Evolutionary conservation across 2,113 vertebrate species (phyloP).

Genomic region (Pterocles orientalis): DNA sequence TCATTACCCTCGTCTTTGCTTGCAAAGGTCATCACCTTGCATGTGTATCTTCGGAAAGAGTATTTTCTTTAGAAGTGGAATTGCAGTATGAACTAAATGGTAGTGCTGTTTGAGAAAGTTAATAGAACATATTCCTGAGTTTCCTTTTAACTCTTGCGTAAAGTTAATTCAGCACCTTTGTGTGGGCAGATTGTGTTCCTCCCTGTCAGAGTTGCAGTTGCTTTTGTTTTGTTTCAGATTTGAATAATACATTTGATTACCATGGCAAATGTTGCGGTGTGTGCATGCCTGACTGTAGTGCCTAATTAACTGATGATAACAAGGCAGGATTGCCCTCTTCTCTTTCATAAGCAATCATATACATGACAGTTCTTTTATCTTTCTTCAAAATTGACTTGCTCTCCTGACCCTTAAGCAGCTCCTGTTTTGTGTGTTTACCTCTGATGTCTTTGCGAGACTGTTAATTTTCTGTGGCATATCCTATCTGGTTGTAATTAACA

Average conservation of each 20-base stretch:
- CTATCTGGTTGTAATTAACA: slow-evolving; percentile 82
- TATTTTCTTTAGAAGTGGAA: slow-evolving; percentile 13
- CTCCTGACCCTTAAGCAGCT: slow-evolving; percentile 75
- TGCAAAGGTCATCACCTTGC: not conserved
- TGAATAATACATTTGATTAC: slow-evolving; percentile 85
- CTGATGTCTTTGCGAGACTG: slow-evolving; percentile 75
- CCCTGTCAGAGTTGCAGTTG: slow-evolving; percentile 45
- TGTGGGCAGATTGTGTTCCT: slow-evolving; percentile 41
- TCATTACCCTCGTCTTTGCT: slow-evolving; percentile 36
- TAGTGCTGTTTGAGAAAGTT: not conserved
- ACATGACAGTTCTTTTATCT: slow-evolving; percentile 83
- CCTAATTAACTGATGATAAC: slow-evolving; percentile 87
- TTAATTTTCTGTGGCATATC: slow-evolving; percentile 82
- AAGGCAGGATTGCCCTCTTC: slow-evolving; percentile 79
- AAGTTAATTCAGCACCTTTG: slow-evolving; percentile 49
- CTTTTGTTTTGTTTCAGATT: slow-evolving; percentile 72
- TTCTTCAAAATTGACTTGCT: slow-evolving; percentile 80
- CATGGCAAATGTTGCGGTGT: slow-evolving; percentile 69
- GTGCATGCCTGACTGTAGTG: slow-evolving; percentile 75
- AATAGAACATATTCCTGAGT: not conserved
- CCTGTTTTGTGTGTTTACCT: slow-evolving; percentile 80
- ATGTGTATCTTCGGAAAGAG: not conserved
- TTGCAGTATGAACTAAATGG: not conserved
- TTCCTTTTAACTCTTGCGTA: not conserved
- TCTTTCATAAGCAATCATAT: slow-evolving; percentile 75